Conservation (phyloP, 2,797 vertebrate species). For the Scyliorhinus canicula region DNA sequence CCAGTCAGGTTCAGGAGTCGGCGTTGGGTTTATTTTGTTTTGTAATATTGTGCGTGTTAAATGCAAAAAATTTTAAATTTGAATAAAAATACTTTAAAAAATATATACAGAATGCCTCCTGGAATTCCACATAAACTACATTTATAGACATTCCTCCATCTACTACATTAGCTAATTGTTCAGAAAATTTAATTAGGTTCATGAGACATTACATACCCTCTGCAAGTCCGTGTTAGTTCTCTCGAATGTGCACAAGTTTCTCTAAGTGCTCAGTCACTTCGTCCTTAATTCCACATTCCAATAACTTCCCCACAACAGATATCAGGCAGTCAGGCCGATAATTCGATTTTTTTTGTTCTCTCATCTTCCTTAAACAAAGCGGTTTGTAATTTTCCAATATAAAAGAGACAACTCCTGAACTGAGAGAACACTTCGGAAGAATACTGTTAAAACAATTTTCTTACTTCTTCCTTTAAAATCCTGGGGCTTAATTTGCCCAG, state of each 20-base stretch:
- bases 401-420: neutral
- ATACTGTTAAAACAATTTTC: neutral
- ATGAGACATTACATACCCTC: neutral
- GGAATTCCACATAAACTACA: too few species aligned
- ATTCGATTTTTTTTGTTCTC: neutral
- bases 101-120: neutral
- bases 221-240: neutral
- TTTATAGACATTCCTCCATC: neutral
- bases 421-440: neutral
- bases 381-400: neutral
- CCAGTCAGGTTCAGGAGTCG: too few species aligned
- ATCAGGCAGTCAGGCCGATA: neutral
- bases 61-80: too few species aligned
- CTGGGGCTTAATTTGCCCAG: too few species aligned
- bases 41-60: too few species aligned
- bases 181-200: neutral
- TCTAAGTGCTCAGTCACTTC: neutral
- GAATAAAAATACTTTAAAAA: too few species aligned
- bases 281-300: neutral
- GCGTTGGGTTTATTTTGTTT: too few species aligned
- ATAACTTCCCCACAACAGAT: neutral
- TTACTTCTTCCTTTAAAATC: neutral
- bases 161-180: neutral
- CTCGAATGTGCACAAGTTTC: neutral
- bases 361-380: neutral